phyloP scores from a whole-genome alignment of 1,140 invertebrate genomes.

The Bombus impatiens region DNA sequence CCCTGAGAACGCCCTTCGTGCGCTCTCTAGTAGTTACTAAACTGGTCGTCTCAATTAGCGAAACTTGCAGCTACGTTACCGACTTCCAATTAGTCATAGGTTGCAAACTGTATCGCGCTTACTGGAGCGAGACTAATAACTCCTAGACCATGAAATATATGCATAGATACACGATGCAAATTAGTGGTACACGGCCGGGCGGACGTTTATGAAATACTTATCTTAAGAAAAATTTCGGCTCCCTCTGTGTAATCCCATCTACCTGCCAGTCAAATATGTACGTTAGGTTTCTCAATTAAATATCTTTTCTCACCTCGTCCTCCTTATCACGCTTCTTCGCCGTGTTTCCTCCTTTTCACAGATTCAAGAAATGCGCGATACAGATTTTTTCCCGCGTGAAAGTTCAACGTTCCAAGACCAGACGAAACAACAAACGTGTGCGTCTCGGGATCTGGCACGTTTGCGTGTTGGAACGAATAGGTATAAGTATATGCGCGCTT shows the following conservation, averaged over 20 bases:
- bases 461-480: background rate
- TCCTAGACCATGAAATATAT: conserved; percentile 55
- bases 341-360: too few species aligned
- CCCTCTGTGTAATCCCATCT: background rate
- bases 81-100: conserved; percentile 63
- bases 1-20: conserved; percentile 47
- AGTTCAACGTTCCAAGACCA: conserved; percentile 9
- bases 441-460: background rate
- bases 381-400: conserved; percentile 14
- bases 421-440: background rate
- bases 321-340: rapidly evolving
- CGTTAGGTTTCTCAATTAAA: background rate
- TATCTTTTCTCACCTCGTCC: background rate
- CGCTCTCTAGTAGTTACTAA: conserved; percentile 57
- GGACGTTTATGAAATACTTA: conserved; percentile 31
- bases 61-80: conserved; percentile 61
- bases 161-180: conserved; percentile 51
- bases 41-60: conserved; percentile 63
- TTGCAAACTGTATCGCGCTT: conserved; percentile 58
- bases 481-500: background rate
- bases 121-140: conserved; percentile 60
- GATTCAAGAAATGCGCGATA: background rate
- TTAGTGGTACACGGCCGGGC: conserved; percentile 26
- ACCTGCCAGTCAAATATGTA: background rate
- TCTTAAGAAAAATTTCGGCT: conserved; percentile 11